These are phyloP conservation scores for Paradisaea rubra DNA, from an alignment of 2,113 vertebrate genomes.

Conservation along the genomic window DNA sequence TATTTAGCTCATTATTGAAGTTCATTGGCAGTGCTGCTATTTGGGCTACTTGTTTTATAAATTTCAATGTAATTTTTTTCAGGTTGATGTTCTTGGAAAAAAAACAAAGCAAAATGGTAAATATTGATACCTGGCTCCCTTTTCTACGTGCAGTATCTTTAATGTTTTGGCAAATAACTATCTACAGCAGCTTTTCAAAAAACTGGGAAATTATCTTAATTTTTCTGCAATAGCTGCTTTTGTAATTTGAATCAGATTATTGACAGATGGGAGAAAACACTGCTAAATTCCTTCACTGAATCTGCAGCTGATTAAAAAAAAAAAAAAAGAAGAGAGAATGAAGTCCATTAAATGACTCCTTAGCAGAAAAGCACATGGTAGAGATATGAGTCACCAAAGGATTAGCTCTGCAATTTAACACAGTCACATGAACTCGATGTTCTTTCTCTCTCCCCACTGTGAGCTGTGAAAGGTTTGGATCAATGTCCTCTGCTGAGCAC, in stretches of 20 bases:
- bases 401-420: slow-evolving; percentile 9
- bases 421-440: not conserved
- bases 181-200: not conserved
- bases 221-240: not conserved
- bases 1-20: not conserved
- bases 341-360: not conserved
- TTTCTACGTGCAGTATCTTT: not conserved
- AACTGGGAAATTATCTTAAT: not conserved
- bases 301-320: not conserved
- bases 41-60: not conserved
- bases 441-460: not conserved
- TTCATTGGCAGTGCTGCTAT: not conserved
- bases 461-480: not conserved
- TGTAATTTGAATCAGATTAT: not conserved
- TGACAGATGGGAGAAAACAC: not conserved
- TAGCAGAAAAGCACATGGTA: not conserved
- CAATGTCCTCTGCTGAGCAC: not conserved
- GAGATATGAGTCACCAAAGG: not conserved
- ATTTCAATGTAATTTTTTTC: not conserved
- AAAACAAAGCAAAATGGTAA: not conserved
- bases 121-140: not conserved
- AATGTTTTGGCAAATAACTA: not conserved
- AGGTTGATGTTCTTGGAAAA: not conserved
- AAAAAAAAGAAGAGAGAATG: not conserved
- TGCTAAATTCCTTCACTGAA: not conserved